Base-by-base conservation (phyloP, 2,113 vertebrate genomes). In the Bos javanicus region DNA sequence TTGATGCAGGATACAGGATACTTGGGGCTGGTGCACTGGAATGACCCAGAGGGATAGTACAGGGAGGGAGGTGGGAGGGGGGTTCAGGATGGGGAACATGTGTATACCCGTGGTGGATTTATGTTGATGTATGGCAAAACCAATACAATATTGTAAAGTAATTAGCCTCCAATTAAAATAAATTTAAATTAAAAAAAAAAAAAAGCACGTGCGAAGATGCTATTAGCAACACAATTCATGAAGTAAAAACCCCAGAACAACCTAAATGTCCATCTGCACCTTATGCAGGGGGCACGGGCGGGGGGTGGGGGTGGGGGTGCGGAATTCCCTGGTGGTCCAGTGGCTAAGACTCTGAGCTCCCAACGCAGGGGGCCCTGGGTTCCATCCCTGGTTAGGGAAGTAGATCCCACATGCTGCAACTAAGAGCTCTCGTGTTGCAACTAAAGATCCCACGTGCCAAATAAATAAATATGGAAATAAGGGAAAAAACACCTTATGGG, bases 281-380 rank as follows among this genome's bases (percentile, higher is more conserved):
- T 13, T 21, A 13, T 90, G 71, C 6, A 9, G 64, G 10, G 10
- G 67, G 57, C 1, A 43, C 6, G 43, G 43, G 6, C 43, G 1
- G 43, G 43, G 43, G 43, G 6, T 6, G 43, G 4, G 56, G 59
- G 26, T 6, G 12, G 11, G 1, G 59, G 7, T 33, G 33, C 0
- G 0, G 62, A 71, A 39, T 71, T 71, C 67, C 67, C n/a, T 39
- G n/a, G 67, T 71, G 19, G n/a, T 71, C n/a, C n/a, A 71, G 67
- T 39, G n/a, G 67, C 4, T 36, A 36, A 71, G 64, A 36, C 64
- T 71, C 64, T 2, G 0, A 71, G 17, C n/a, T 71, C n/a, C n/a
- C 67, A 39, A 12, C 1, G 10, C n/a, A 12, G n/a, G 10, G 19
- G 67, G n/a, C 67, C 19, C 19, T 71, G 67, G 19, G n/a, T 71